Conservation (phyloP, 2,797 vertebrate species). For the Bradypodion pumilum region DNA sequence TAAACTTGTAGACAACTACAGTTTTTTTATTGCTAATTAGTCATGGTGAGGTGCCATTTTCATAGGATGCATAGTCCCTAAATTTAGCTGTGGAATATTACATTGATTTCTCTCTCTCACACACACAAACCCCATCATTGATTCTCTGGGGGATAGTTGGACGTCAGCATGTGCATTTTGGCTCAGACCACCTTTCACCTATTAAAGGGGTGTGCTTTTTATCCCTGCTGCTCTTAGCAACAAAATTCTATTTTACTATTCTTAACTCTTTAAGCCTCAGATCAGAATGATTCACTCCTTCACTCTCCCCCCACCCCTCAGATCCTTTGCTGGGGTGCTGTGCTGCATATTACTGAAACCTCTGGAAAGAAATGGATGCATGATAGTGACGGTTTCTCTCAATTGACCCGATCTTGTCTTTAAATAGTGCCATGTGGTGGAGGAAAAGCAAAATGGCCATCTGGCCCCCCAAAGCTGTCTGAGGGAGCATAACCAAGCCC, state of each 20-base stretch:
- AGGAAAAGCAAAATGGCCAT: too few relatives aligned
- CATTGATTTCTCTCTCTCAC: constrained; percentile 71
- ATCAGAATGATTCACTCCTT: constrained; percentile 46
- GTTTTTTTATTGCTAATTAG: constrained; percentile 76
- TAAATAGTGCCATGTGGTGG: too few relatives aligned
- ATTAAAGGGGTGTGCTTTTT: constrained; percentile 70
- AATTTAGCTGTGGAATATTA: constrained; percentile 81
- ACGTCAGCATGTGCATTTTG: constrained; percentile 70
- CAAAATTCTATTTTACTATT: constrained; percentile 66
- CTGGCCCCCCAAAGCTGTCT: too few relatives aligned
- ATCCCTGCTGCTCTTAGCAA: constrained; percentile 73
- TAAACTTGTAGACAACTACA: constrained; percentile 73
- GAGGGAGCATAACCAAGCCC: too few relatives aligned
- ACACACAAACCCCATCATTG: constrained; percentile 67
- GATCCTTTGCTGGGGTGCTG: constrained; percentile 34
- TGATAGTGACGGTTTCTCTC: constrained; percentile 40
- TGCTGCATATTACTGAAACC: constrained; percentile 37
- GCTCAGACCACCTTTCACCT: constrained; percentile 76
- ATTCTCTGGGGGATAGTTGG: constrained; percentile 75
- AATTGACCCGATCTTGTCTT: constrained; percentile 3
- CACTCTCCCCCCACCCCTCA: neutral
- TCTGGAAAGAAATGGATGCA: constrained; percentile 41
- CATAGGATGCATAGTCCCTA: constrained; percentile 75
- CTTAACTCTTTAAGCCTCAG: constrained; percentile 72
- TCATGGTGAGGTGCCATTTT: constrained; percentile 77